Evolutionary conservation across 2,888 invertebrate species (phyloP), one percentile per base, ranked within the genome.

Genomic region (Tanytarsus gracilentus): DNA sequence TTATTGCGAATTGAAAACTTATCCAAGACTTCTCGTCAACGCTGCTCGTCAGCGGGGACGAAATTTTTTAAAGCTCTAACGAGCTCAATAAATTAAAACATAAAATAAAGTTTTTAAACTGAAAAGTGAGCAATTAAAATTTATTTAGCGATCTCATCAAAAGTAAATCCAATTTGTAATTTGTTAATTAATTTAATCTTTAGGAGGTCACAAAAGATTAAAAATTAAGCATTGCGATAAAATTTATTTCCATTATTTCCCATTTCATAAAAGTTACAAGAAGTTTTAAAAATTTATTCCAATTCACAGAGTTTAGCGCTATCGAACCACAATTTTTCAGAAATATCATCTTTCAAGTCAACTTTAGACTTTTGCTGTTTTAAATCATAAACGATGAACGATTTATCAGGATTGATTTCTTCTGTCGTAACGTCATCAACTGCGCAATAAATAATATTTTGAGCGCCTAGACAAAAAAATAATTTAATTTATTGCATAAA

Each of bases 381-480:
- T 67, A 89, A 88, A 70, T 90, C 84, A 49, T 85, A 79, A 71
- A 89, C 92, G 67, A 89, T 79, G 64, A 78, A 77, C 8, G 92
- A 91, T 66, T 83, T 81, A 1, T 81, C 79, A 3, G 74, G 73
- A 63, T 77, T 73, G 7, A 63, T 61, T 14, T 64, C 61, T 1
- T 61, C 61, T 1, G 61, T 64, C 48, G 66, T 66, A 6, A 59
- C 40, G 62, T 76, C 70, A 63, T 86, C 85, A 0, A 86, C 82
- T 0, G 88, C 86, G 69, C 88, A 88, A 71, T 84, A 84, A 9
- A 91, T 73, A 21, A 87, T 79, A 2, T 88, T 88, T 72, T 91
- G 86, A 0, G 86, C 81, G n/a, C n/a, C n/a, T n/a, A n/a, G n/a
- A n/a, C n/a, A n/a, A n/a, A n/a, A n/a, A n/a, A n/a, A n/a, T n/a